Evolutionary conservation across 1,140 invertebrate genomes (phyloP), one percentile per base, ranked within the genome.

Genomic region (Neodiprion pinetum): DNA sequence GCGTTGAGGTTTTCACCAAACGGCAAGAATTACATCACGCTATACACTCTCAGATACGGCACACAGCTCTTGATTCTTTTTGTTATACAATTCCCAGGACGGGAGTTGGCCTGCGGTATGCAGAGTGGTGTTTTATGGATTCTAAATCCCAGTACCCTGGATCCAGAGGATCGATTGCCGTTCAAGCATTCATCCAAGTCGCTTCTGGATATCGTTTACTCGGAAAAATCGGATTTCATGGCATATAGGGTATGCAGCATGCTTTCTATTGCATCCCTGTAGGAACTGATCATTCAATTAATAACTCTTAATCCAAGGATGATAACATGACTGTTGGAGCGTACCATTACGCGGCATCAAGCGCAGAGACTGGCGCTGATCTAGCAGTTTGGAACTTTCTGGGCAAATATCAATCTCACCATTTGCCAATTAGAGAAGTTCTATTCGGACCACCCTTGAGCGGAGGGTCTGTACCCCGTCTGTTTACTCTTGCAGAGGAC

Each of bases 401-500:
- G 17, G 92, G 91, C 65, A 92, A 93, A 79, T 88, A 90, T 75
- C 82, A 88, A 61, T 88, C 90, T 0, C 92, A 93, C 80, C 89
- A 88, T 76, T 89, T 89, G 70, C 82, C 88, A 0, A 88, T 93
- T 23, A 88, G 83, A 5, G 83, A 90, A 21, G 79, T 93, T 0
- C 81, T 90, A 70, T 93, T 93, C 77, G 72, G 74, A 1, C 67
- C 79, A 14, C 47, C 74, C 9, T 48, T 50, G 0, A 72, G 86
- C 3, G 71, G 84, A 78, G 53, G 75, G 50, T 81, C 79, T 3
- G 81, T 81, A 12, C 89, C 88, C 47, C 88, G 89, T 28, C 80
- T 93, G 0, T 83, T 91, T 40, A 91, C 92, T 0, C 79, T 93
- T n/a, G 92, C 91, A 3, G 80, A 87, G 48, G 92, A 93, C 78